A percentile compares a stretch with the other conserved stretches of the same genome.
phyloP scores from a whole-genome alignment of 2,888 invertebrate species.

The Horisme vitalbata region DNA sequence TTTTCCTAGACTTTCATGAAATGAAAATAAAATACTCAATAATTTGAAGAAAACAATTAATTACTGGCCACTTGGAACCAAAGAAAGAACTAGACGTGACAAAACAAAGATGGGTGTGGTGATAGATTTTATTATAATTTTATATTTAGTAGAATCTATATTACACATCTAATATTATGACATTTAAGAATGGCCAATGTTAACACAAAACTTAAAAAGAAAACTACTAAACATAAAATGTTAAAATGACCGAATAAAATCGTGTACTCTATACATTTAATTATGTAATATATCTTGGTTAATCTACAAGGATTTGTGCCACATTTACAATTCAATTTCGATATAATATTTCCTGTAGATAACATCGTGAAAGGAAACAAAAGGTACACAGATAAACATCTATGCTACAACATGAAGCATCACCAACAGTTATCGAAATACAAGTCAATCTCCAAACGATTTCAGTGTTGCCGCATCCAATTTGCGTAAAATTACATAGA shows the following conservation, averaged over 20 bases:
- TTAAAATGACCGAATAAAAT: constrained; percentile 48
- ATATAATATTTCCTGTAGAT: constrained; percentile 23
- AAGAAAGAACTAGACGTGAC: constrained; percentile 48
- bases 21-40: constrained; percentile 35
- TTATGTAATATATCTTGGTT: constrained; percentile 32
- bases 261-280: constrained; percentile 51
- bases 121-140: constrained; percentile 53
- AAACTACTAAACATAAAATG: constrained; percentile 58
- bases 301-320: constrained; percentile 52
- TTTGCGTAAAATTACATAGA: constrained; percentile 20
- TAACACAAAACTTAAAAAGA: constrained; percentile 58
- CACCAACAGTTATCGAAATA: constrained; percentile 12
- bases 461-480: constrained; percentile 16
- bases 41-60: constrained; percentile 19
- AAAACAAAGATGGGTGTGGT: constrained; percentile 48
- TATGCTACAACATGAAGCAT: constrained; percentile 29
- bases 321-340: constrained; percentile 39
- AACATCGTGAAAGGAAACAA: constrained; percentile 15
- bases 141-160: constrained; percentile 68
- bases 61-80: constrained; percentile 43
- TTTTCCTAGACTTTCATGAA: constrained; percentile 41
- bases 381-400: constrained; percentile 25
- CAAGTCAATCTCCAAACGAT: neutral
- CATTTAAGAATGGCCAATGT: constrained; percentile 70
- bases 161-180: constrained; percentile 74